Percentiles rank a stretch among this genome's conserved stretches.
Conservation (phyloP, 2,888 invertebrate species). For the Synergus japonicus region DNA sequence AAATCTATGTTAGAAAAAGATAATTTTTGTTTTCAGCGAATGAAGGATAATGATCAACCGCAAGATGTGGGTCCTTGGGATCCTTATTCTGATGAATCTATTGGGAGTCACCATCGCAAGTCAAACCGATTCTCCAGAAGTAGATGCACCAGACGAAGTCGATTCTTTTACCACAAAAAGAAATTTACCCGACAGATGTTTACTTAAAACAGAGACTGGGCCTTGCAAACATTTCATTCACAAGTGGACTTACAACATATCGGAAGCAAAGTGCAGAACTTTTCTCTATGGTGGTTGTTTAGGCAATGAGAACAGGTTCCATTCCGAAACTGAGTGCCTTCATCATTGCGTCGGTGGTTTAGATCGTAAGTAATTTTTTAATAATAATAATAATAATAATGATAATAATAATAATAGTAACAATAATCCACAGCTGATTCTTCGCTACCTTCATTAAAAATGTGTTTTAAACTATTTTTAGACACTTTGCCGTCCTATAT, state of each 20-base stretch:
- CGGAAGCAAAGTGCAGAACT: conserved; percentile 79
- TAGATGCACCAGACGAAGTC: conserved; percentile 59
- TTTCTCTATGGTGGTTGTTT: conserved; percentile 86
- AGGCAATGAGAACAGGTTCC: conserved; percentile 85
- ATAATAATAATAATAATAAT: no score
- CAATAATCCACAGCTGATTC: no score
- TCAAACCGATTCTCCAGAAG: conserved; percentile 63
- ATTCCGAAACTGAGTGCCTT: conserved; percentile 83
- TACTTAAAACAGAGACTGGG: conserved; percentile 78
- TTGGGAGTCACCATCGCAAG: conserved; percentile 56
- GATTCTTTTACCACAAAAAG: conserved; percentile 63
- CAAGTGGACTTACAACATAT: conserved; percentile 84
- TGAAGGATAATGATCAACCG: conserved; percentile 69
- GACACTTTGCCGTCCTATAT: conserved; percentile 80
- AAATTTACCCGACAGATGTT: conserved; percentile 76
- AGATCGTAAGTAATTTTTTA: conserved; percentile 70
- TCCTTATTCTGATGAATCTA: conserved; percentile 66
- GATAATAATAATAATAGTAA: not conserved
- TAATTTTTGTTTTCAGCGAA: conserved; percentile 60
- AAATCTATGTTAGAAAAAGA: not conserved
- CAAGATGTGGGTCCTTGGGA: conserved; percentile 67
- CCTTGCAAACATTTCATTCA: conserved; percentile 83
- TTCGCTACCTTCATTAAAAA: no score
- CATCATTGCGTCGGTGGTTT: conserved; percentile 82
- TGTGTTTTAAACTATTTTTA: conserved; percentile 57